Conservation (phyloP, 2,888 invertebrate species). For the Cerastoderma edule region DNA sequence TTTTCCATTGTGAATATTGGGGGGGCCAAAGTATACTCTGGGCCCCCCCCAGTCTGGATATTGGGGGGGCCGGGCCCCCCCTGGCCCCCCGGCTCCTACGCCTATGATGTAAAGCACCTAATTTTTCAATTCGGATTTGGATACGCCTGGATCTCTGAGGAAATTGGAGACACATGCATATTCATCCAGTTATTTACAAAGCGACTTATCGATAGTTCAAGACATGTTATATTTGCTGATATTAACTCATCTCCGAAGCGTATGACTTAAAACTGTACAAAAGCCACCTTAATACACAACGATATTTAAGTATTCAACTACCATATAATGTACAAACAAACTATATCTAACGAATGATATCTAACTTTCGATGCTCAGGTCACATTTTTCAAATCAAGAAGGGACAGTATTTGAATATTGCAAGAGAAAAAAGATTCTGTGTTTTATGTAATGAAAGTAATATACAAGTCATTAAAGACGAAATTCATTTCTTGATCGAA, state of each 20-base stretch:
- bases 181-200: constrained; percentile 17
- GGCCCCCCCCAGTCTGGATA: too few species aligned
- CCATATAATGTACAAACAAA: too few species aligned
- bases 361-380: constrained; percentile 33
- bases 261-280: constrained; percentile 13
- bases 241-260: too few species aligned
- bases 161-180: constrained; percentile 12
- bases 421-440: not conserved
- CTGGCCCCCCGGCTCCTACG: too few species aligned
- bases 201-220: not conserved
- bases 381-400: constrained; percentile 31
- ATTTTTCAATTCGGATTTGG: constrained; percentile 24
- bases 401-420: constrained; percentile 27
- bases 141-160: constrained; percentile 19
- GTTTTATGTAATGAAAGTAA: not conserved
- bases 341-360: constrained; percentile 1
- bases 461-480: not conserved
- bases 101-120: constrained; percentile 8
- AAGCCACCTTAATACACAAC: constrained; percentile 6
- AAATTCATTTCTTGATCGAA: not conserved
- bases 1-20: too few species aligned
- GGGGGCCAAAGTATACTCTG: too few species aligned
- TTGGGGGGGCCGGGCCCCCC: too few species aligned
- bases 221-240: too few species aligned
- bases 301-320: constrained; percentile 15